Evolutionary conservation across 1,140 invertebrate species (phyloP).

Genomic region (Tetramorium simillimum): DNA sequence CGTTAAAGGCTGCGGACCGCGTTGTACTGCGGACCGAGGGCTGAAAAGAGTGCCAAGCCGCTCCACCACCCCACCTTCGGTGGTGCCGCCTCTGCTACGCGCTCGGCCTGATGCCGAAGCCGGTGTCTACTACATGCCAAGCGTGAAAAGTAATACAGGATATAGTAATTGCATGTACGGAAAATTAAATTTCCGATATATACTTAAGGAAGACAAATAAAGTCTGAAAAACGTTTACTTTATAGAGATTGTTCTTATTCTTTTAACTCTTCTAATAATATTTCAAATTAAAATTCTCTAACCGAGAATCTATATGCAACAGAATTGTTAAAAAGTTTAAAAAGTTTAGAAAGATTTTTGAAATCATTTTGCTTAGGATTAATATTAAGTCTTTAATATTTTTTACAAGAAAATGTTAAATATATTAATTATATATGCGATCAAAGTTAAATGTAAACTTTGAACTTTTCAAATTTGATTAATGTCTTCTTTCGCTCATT

Average conservation of each 20-base stretch:
- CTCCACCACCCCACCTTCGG: conserved; percentile 63
- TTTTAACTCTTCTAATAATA: background rate
- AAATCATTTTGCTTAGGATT: too few species aligned
- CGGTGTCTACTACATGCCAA: background rate
- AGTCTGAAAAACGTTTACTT: background rate
- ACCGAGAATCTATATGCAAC: background rate
- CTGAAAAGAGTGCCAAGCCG: conserved; percentile 78
- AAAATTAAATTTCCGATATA: background rate
- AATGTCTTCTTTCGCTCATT: background rate
- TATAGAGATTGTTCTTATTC: too few species aligned
- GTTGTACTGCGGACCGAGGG: conserved; percentile 78
- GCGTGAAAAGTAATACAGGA: background rate
- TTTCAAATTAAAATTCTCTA: background rate
- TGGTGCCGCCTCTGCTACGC: conserved; percentile 36
- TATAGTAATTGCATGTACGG: background rate
- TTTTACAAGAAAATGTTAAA: background rate
- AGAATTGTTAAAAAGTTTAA: background rate
- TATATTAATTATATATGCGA: background rate
- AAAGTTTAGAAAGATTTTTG: too few species aligned
- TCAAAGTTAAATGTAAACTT: background rate
- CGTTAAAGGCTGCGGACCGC: conserved; percentile 76
- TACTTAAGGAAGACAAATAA: background rate
- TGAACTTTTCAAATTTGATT: background rate
- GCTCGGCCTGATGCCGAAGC: background rate
- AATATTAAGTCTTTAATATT: too few species aligned